These are phyloP conservation scores for Brachyhypopomus occidentalis DNA, from an alignment of 2,113 vertebrate genomes.

Conservation along the genomic window DNA sequence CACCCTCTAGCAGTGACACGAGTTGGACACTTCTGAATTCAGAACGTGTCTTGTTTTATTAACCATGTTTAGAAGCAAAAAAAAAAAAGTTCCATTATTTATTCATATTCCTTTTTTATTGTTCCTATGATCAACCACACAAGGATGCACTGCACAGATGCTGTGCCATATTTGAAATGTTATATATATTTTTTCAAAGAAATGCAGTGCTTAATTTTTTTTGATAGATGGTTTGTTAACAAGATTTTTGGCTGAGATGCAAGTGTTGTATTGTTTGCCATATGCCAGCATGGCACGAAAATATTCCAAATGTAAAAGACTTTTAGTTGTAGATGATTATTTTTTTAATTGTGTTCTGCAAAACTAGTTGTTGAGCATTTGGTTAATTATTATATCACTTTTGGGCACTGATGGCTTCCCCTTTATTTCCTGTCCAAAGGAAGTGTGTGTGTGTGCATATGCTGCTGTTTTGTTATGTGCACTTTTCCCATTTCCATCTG, in stretches of 20 bases:
- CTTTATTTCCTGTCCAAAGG: background rate
- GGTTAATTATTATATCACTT: slow-evolving; percentile 1
- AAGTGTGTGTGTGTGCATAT: background rate
- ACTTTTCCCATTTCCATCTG: background rate
- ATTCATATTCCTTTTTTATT: background rate
- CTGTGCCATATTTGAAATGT: too few species aligned
- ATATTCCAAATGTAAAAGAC: background rate
- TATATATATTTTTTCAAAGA: too few species aligned
- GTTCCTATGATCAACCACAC: too few species aligned
- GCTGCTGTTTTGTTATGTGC: background rate
- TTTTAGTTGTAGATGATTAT: slow-evolving; percentile 14
- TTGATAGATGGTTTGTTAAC: too few species aligned
- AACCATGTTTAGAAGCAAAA: too few species aligned
- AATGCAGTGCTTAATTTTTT: too few species aligned
- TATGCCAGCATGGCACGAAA: too few species aligned
- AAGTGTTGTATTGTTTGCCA: too few species aligned
- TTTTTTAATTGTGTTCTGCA: background rate
- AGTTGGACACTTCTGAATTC: background rate
- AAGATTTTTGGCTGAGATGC: too few species aligned
- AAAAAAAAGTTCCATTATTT: background rate
- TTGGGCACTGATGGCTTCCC: background rate
- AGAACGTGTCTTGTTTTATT: too few species aligned
- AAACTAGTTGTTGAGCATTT: background rate
- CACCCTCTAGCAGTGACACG: too few species aligned
- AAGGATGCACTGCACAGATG: too few species aligned